Base-by-base conservation (phyloP, 2,113 vertebrate genomes). In the Gadus chalcogrammus region DNA sequence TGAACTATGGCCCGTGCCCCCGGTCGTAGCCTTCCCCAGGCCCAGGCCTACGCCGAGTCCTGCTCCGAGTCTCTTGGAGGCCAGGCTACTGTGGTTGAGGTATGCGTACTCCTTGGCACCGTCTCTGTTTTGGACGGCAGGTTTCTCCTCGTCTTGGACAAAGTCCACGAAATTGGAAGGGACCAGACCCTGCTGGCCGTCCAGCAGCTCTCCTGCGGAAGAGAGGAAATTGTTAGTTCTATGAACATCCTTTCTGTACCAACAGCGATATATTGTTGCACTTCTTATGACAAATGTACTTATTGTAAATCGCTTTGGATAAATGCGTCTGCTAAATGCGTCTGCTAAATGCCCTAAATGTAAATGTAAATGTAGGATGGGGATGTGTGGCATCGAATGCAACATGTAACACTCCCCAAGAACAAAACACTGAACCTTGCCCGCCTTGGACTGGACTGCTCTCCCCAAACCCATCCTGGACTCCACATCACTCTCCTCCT, bases 161-260 rank as follows among this genome's bases (percentile, higher is more conserved):
- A 98, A 95, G 75, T 99, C 97, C 88, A 99, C 95, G 58, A 99
- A 99, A 91, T 99, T 99, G 68, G 97, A 99, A 22, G 97, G 97
- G 74, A 99, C 97, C 0, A 99, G 89, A 6, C 97, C 97, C 87
- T 95, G 88, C 75, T 97, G 96, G 35, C 97, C 97, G 3, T 98
- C 96, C 79, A 99, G 90, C 31, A 99, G 93, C 76, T 99, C 97
- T 28, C 97, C 97, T 99, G 90, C 67, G 56, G 55, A 55, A 71
- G 20, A 71, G 18, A 73, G 42, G 20, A 20, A 20, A 20, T 20
- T 20, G 20, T 20, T 20, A 20, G 20, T 20, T 20, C 20, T 20
- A 20, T 20, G 20, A 20, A 20, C 20, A 20, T 20, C 20, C 20
- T 20, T 20, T 20, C 20, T 20, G 20, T 20, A 20, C 20, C 20